Evolutionary conservation across 2,888 invertebrate species (phyloP).

Genomic region (Xylocampa areola): DNA sequence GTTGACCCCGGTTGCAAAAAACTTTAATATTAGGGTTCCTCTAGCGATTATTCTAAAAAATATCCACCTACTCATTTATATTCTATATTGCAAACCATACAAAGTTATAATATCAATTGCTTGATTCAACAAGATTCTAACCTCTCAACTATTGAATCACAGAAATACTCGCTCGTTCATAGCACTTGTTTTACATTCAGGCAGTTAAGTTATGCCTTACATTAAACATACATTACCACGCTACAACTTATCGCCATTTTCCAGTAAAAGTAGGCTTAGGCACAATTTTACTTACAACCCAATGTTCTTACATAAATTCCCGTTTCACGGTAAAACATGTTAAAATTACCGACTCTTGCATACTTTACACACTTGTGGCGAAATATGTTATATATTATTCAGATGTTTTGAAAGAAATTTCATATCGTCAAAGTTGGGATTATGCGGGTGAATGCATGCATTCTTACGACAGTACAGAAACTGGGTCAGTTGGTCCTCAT

Average conservation of each 20-base stretch:
- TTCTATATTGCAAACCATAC: too few relatives aligned
- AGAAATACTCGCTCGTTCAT: too few relatives aligned
- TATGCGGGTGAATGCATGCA: conserved; percentile 60
- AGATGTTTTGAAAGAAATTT: conserved; percentile 41
- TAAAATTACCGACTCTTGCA: conserved; percentile 7
- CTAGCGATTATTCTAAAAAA: too few relatives aligned
- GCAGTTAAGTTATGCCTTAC: background rate
- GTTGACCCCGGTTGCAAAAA: too few relatives aligned
- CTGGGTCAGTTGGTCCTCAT: conserved; percentile 68
- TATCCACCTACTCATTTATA: too few relatives aligned
- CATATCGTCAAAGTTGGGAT: conserved; percentile 42
- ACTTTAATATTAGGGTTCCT: too few relatives aligned
- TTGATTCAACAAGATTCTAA: too few relatives aligned
- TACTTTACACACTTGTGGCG: conserved; percentile 4
- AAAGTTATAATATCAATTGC: too few relatives aligned
- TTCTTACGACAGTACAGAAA: conserved; percentile 66
- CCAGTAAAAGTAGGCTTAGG: background rate
- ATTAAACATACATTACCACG: background rate
- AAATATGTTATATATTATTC: conserved; percentile 37
- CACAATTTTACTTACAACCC: too few relatives aligned
- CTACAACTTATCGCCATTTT: conserved; percentile 5
- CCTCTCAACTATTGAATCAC: too few relatives aligned
- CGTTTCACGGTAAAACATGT: background rate
- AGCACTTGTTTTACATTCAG: too few relatives aligned
- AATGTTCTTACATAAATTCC: conserved; percentile 21